These are phyloP conservation scores for Panzeria rudis DNA, from an alignment of 2,888 invertebrate species.

Conservation along the genomic window DNA sequence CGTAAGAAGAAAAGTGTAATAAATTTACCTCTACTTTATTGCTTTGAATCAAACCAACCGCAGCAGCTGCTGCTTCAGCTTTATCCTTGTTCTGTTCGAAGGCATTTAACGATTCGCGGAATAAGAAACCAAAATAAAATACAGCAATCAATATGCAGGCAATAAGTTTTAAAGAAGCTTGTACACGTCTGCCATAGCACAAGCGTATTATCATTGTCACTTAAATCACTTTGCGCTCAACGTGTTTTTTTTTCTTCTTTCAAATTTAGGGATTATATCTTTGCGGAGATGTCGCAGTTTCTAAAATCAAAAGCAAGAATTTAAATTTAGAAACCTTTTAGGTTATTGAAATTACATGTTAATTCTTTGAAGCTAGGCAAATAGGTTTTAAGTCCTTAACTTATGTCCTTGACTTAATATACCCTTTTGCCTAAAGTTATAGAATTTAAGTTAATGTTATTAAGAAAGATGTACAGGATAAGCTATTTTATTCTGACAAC, in stretches of 20 bases:
- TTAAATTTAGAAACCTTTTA: no score
- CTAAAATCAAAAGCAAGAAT: background rate
- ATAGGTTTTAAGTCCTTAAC: no score
- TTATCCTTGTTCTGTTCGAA: conserved; percentile 80
- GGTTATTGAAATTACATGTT: no score
- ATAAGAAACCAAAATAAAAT: conserved; percentile 82
- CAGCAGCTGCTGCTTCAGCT: conserved; percentile 67
- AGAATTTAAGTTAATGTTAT: no score
- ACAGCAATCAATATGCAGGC: conserved; percentile 79
- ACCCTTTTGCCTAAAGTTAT: no score
- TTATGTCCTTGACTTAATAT: no score
- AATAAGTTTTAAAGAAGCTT: conserved; percentile 81
- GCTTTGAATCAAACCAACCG: conserved; percentile 58
- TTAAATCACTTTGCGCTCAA: conserved; percentile 1
- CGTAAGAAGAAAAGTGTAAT: no score
- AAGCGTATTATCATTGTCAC: conserved; percentile 80
- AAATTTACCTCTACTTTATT: conserved; percentile 54
- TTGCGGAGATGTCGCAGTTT: background rate
- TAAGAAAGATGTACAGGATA: no score
- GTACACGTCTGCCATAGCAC: conserved; percentile 80
- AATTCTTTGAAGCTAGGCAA: no score
- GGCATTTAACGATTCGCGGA: conserved; percentile 82
- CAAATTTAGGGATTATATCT: background rate
- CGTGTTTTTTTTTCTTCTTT: no score
- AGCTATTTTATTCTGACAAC: no score